Evolutionary conservation across 1,140 invertebrate species (phyloP).

Genomic region (Trachymyrmex cornetzi): DNA sequence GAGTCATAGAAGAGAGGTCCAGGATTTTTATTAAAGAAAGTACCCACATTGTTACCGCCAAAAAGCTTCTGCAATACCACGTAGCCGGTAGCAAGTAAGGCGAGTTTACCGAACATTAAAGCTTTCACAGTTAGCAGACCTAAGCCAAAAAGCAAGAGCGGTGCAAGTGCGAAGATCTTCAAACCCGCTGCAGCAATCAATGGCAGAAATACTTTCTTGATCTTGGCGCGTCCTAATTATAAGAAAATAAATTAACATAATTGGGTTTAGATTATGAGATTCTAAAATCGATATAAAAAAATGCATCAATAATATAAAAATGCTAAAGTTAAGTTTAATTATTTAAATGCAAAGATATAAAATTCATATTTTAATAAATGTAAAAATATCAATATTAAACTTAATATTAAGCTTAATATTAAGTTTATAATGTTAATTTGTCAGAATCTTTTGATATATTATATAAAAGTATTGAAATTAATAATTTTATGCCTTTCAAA

Average conservation of each 20-base stretch:
- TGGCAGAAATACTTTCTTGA: constrained; percentile 91
- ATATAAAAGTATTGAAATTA: too few species aligned
- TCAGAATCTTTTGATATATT: neutral
- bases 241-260: neutral
- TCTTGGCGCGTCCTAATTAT: constrained; percentile 87
- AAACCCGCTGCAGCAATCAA: constrained; percentile 89
- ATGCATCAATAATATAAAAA: neutral
- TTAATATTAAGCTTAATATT: neutral
- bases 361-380: neutral
- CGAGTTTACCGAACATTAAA: constrained; percentile 91
- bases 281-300: neutral
- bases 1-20: constrained; percentile 77
- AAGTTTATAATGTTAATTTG: neutral
- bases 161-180: constrained; percentile 90
- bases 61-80: constrained; percentile 90
- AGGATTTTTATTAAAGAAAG: constrained; percentile 79
- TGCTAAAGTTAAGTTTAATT: neutral
- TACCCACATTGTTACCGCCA: constrained; percentile 84
- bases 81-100: constrained; percentile 90
- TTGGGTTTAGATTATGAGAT: neutral
- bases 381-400: neutral
- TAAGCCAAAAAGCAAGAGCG: constrained; percentile 90
- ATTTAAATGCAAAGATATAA: neutral
- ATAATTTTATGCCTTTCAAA: too few species aligned
- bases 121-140: constrained; percentile 92